Percentiles rank a stretch among this genome's conserved stretches.
Conservation (phyloP, 1,140 invertebrate species). For the Philaenus spumarius region DNA sequence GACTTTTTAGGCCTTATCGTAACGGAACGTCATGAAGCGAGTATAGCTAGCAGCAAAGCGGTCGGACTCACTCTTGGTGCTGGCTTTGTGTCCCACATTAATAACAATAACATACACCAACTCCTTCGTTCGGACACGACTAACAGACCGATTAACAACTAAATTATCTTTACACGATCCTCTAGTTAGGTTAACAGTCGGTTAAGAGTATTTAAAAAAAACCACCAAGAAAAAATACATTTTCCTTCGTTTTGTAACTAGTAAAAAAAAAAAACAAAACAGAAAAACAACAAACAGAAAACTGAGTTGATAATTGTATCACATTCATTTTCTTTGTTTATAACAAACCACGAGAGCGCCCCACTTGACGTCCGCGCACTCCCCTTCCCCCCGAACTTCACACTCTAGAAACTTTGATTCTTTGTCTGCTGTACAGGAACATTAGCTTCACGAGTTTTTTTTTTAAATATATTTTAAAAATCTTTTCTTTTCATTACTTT, state of each 20-base stretch:
- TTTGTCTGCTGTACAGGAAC: conserved; percentile 29
- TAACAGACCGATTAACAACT: conserved; percentile 6
- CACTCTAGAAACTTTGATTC: conserved; percentile 25
- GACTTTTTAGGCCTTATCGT: conserved; percentile 18
- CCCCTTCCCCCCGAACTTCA: conserved; percentile 14
- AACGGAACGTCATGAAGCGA: conserved; percentile 20
- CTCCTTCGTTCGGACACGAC: conserved; percentile 1
- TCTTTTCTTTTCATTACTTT: conserved; percentile 25
- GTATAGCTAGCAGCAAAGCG: conserved; percentile 25
- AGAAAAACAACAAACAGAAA: conserved; percentile 12
- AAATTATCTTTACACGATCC: background rate
- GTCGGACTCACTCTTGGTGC: conserved; percentile 28
- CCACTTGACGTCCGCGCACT: conserved; percentile 21
- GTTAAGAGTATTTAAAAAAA: conserved; percentile 20
- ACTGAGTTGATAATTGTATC: conserved; percentile 30
- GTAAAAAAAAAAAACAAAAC: background rate
- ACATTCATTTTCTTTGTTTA: conserved; percentile 29
- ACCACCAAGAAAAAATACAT: conserved; percentile 24
- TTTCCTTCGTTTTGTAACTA: conserved; percentile 9
- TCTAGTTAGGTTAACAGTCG: background rate
- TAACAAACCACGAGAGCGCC: conserved; percentile 24
- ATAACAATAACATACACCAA: conserved; percentile 22
- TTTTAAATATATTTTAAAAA: conserved; percentile 22
- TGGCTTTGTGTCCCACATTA: conserved; percentile 21
- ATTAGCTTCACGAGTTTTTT: conserved; percentile 25